phyloP scores from a whole-genome alignment of 2,113 vertebrate species.

The Prinia subflava region DNA sequence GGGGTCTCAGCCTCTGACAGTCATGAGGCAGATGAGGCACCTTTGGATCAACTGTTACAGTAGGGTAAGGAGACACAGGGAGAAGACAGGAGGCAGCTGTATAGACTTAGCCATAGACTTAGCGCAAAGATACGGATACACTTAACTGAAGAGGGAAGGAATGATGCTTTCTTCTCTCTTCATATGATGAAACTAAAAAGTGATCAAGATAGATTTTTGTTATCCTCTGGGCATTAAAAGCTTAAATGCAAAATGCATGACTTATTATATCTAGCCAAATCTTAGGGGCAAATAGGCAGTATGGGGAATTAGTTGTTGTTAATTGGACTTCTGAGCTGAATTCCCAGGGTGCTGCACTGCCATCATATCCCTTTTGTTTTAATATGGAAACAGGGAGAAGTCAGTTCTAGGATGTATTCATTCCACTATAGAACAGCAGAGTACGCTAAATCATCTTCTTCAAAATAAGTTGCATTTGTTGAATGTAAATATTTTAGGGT shows the following conservation, averaged over 20 bases:
- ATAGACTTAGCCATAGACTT: background rate
- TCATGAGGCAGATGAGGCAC: too few species aligned
- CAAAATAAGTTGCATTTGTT: background rate
- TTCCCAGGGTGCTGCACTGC: slow-evolving; percentile 65
- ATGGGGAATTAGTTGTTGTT: slow-evolving; percentile 76
- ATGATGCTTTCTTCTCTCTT: slow-evolving; percentile 51
- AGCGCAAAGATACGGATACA: background rate
- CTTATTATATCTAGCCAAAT: slow-evolving; percentile 58
- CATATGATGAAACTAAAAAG: slow-evolving; percentile 72
- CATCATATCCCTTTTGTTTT: slow-evolving; percentile 71
- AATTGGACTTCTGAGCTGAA: slow-evolving; percentile 78
- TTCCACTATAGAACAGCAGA: slow-evolving; percentile 30
- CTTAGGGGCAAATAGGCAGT: slow-evolving; percentile 63
- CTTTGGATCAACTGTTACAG: too few species aligned
- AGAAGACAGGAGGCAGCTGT: background rate
- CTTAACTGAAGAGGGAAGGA: slow-evolving; percentile 49
- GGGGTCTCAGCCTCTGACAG: too few species aligned
- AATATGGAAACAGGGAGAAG: slow-evolving; percentile 70
- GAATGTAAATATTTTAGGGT: background rate
- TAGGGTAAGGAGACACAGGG: background rate
- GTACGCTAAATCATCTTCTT: background rate
- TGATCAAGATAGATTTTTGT: slow-evolving; percentile 72
- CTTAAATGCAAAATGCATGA: slow-evolving; percentile 73
- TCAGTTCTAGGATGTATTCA: slow-evolving; percentile 7
- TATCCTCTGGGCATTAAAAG: slow-evolving; percentile 70